These are phyloP conservation scores for Emesis russula DNA, from an alignment of 2,888 invertebrate species.

Conservation along the genomic window DNA sequence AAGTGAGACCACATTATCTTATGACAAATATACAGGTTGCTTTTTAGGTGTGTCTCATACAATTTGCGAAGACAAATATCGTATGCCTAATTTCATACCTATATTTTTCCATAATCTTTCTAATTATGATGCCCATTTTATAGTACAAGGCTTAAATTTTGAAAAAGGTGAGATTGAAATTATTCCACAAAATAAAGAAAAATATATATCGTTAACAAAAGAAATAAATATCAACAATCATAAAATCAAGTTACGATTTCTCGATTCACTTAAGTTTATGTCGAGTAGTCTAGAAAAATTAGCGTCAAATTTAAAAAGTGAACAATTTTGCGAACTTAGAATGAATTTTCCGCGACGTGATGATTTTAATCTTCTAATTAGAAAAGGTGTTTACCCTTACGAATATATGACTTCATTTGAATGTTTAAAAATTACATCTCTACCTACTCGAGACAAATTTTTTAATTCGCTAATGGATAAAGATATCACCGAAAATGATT, in stretches of 20 bases:
- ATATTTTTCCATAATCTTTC: constrained; percentile 56
- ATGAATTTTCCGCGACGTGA: not conserved
- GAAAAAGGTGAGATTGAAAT: constrained; percentile 50
- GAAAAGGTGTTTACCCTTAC: constrained; percentile 11
- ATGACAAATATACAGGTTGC: not conserved
- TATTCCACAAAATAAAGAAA: constrained; percentile 66
- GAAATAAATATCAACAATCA: not conserved
- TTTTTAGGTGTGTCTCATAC: constrained; percentile 35
- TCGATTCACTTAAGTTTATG: not conserved
- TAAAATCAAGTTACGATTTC: not conserved
- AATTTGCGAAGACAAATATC: constrained; percentile 39
- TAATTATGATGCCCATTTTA: constrained; percentile 59
- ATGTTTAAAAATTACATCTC: not conserved
- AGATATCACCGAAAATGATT: not conserved
- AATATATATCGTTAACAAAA: constrained; percentile 25
- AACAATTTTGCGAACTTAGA: not conserved
- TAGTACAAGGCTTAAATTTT: constrained; percentile 56
- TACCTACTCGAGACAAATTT: not conserved
- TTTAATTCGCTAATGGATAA: not conserved
- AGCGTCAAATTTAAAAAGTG: not conserved
- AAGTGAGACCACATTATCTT: not conserved
- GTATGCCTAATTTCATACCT: constrained; percentile 16
- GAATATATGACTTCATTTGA: constrained; percentile 7
- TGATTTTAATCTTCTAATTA: constrained; percentile 8
- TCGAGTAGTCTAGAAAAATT: not conserved